Conservation (phyloP, 2,797 vertebrate species). For the Urosaurus nigricauda region DNA sequence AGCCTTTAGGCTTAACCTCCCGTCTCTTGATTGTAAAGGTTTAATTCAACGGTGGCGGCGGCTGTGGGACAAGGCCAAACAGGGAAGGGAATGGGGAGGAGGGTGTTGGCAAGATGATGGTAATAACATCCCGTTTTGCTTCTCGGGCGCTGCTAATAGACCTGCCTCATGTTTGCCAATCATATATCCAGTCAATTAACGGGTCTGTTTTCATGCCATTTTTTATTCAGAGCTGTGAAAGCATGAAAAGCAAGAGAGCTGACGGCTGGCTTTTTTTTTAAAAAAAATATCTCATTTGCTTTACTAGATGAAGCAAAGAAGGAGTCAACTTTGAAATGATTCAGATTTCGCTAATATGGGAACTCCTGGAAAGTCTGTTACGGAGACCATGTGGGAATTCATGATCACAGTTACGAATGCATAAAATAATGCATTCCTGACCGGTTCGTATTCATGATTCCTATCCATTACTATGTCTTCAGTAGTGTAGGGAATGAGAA, state of each 20-base stretch:
- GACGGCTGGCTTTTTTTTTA: conserved; percentile 71
- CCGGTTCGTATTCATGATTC: no score
- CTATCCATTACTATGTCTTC: not conserved
- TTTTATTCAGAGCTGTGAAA: conserved; percentile 72
- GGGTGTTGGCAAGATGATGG: conserved; percentile 37
- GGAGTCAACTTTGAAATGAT: not conserved
- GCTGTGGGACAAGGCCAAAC: not conserved
- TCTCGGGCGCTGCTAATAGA: conserved; percentile 58
- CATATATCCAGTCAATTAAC: conserved; percentile 70
- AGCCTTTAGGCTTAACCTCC: conserved; percentile 77
- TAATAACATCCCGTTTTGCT: conserved; percentile 65
- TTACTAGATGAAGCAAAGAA: conserved; percentile 64
- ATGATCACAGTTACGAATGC: no score
- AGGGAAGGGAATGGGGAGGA: not conserved
- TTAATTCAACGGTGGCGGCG: conserved; percentile 41
- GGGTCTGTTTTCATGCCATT: conserved; percentile 75
- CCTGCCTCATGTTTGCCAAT: conserved; percentile 65
- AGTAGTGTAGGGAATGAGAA: not conserved
- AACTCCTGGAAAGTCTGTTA: not conserved
- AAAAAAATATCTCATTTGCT: conserved; percentile 57
- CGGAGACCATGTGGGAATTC: not conserved
- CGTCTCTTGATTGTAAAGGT: conserved; percentile 69
- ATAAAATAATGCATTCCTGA: no score
- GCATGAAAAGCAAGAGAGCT: conserved; percentile 67
- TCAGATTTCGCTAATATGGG: not conserved